Conservation (phyloP, 2,797 vertebrate species). For the Chiroxiphia lanceolata region DNA sequence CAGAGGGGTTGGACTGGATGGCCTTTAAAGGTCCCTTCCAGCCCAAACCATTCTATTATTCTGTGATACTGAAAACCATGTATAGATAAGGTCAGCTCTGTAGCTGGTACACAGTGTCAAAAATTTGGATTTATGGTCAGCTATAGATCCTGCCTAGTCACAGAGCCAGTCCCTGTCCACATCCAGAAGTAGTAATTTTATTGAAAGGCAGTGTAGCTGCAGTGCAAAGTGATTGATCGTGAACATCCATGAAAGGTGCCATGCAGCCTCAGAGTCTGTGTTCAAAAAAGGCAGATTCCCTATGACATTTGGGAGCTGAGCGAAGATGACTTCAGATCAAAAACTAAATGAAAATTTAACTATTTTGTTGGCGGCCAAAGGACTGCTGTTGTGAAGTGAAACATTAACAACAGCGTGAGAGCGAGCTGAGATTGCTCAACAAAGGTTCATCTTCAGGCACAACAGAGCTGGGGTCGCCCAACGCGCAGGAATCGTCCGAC, state of each 20-base stretch:
- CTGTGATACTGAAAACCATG: not conserved
- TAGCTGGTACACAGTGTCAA: not conserved
- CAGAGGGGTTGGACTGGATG: not conserved
- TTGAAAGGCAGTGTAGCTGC: not conserved
- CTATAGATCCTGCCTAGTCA: not conserved
- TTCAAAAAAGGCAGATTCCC: not conserved
- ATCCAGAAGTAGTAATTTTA: not conserved
- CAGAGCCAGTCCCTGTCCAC: not conserved
- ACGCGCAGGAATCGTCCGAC: not conserved
- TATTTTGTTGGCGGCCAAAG: not conserved
- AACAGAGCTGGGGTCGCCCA: not conserved
- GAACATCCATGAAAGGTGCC: not conserved
- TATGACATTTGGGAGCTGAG: not conserved
- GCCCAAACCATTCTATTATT: not conserved
- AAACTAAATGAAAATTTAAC: slow-evolving; percentile 29
- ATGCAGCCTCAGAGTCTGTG: not conserved
- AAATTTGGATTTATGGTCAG: not conserved
- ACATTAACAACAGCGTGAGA: slow-evolving; percentile 46
- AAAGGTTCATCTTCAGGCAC: not conserved
- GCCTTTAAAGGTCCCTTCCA: not conserved
- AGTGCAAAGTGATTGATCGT: not conserved
- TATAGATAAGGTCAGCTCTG: not conserved
- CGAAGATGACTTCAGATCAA: not conserved
- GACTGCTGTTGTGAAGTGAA: slow-evolving; percentile 26
- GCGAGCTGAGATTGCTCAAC: not conserved